Evolutionary conservation across 1,140 invertebrate species (phyloP).

Genomic region (Sycophila sp.): DNA sequence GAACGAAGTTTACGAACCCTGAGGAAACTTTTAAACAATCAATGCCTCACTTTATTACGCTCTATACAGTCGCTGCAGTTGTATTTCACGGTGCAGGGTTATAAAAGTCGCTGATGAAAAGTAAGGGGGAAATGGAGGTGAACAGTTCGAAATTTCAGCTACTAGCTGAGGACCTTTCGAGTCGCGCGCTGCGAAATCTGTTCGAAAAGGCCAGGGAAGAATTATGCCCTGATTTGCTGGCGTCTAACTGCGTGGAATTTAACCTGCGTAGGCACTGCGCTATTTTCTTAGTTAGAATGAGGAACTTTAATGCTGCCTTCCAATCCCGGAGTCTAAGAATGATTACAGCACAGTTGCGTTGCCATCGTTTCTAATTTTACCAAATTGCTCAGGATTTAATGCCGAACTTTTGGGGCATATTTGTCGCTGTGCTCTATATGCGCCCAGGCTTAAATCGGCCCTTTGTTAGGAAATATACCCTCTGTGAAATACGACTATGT

Average conservation of each 20-base stretch:
- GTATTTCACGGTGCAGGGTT: background rate
- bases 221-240: background rate
- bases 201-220: too few species aligned
- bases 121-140: too few species aligned
- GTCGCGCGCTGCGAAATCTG: too few species aligned
- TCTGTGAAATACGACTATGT: too few species aligned
- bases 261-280: conserved; percentile 14
- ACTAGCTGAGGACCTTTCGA: too few species aligned
- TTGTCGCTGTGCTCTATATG: too few species aligned
- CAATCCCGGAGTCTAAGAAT: conserved; percentile 12
- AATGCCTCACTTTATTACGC: conserved; percentile 7
- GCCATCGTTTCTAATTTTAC: conserved; percentile 20
- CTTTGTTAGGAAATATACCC: too few species aligned
- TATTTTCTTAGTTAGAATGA: conserved; percentile 10
- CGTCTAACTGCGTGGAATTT: background rate
- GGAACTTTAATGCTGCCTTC: background rate
- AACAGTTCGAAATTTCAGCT: too few species aligned
- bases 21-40: background rate
- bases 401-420: conserved; percentile 6
- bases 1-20: conserved; percentile 8
- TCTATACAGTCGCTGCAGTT: too few species aligned
- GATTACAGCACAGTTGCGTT: background rate
- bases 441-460: too few species aligned
- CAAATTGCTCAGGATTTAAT: background rate
- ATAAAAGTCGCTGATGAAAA: background rate